Evolutionary conservation across 2,797 vertebrate genomes (phyloP), one percentile per base, ranked within the genome.

Genomic region (Phyllotis vaccarum): DNA sequence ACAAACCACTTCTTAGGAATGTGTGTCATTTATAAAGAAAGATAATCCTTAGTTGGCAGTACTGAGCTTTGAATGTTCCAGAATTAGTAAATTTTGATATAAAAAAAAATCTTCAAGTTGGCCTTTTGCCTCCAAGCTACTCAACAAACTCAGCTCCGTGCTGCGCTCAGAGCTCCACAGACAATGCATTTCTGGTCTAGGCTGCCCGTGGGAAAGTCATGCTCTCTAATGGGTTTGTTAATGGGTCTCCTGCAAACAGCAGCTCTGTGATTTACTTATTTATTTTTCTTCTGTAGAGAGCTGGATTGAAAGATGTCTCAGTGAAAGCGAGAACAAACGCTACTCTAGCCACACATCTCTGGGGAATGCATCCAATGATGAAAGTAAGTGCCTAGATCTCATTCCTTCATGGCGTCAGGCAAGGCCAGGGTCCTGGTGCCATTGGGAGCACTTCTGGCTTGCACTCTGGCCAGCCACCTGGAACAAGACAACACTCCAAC

Each of bases 231-330:
- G 34, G 27, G 1, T 68, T 68, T 56, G 9, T 49, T 19, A 75
- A 75, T 76, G 40, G 29, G 46, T 78, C 66, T 87, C 52, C 64
- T 86, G 7, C n/a, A 58, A 74, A 95, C 75, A 58, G 58, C 92
- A 68, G 12, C 72, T 49, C 37, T 89, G n/a, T 96, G 92, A 93
- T 72, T 92, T 34, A 60, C 56, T 21, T 21, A 49, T 21, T 60
- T 72, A 37, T 64, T 49, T 29, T 78, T 64, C 37, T 52, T 81
- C 81, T 99, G 22, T 98, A 99, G 99, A 99, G 99, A 99, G 99
- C 98, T 99, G 99, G 99, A 99, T 99, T 99, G 99, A 99, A 98
- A 99, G 99, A 98, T 99, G 99, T 98, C 99, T 99, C 98, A 99
- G 98, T 95, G 99, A 99, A 99, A 99, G 99, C 96, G 99, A 99